Percentiles rank a stretch among this genome's conserved stretches.
Conservation (phyloP, 2,888 invertebrate species). For the Orthonychiurus folsomi region DNA sequence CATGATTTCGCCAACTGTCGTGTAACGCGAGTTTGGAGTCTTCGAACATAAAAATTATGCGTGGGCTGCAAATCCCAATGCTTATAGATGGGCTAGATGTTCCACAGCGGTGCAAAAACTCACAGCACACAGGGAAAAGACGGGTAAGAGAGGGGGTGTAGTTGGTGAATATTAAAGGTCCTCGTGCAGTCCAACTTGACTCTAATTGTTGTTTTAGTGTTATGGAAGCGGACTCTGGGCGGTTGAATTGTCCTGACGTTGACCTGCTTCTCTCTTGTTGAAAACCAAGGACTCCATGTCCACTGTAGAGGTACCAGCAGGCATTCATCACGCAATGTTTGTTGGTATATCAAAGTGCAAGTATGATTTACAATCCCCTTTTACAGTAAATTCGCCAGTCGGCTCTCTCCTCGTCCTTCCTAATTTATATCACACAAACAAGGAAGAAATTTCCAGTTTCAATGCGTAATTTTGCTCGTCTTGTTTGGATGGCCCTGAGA, state of each 20-base stretch:
- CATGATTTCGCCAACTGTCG: no score
- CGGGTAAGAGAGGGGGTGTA: not conserved
- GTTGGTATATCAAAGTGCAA: not conserved
- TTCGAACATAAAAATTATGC: no score
- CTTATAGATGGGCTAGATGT: no score
- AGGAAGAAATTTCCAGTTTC: no score
- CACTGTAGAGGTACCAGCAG: conserved; percentile 1
- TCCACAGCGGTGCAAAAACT: no score
- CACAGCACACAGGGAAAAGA: not conserved
- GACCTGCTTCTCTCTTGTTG: not conserved
- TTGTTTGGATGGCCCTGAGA: no score
- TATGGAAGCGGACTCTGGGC: not conserved
- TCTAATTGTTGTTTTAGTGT: not conserved
- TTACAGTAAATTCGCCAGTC: not conserved
- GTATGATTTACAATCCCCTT: not conserved
- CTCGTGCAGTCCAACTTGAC: not conserved
- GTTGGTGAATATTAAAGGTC: not conserved
- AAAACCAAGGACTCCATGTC: not conserved
- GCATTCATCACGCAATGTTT: conserved; percentile 1
- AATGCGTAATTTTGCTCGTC: no score
- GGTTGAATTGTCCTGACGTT: not conserved
- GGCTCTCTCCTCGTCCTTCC: not conserved
- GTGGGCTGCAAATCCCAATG: no score
- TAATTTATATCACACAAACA: no score
- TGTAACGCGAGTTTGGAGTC: no score